Evolutionary conservation across 2,888 invertebrate genomes (phyloP).

Genomic region (Pherbina coryleti): DNA sequence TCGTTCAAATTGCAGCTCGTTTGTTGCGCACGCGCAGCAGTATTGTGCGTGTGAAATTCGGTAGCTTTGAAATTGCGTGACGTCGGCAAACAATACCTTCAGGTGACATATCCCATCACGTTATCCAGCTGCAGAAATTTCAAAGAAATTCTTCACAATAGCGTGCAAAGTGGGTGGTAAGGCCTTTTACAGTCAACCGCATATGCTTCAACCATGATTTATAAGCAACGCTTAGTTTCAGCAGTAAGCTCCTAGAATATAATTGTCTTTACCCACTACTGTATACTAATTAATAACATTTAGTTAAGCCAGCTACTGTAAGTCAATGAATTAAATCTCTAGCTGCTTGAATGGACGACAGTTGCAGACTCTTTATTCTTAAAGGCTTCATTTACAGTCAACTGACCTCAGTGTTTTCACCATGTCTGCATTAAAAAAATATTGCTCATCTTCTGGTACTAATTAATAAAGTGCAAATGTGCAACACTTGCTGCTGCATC

Average conservation of each 20-base stretch:
- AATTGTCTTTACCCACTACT: too few relatives aligned
- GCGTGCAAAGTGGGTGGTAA: conserved; percentile 12
- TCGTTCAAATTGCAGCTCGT: neutral
- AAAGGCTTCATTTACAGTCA: neutral
- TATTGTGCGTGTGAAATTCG: conserved; percentile 26
- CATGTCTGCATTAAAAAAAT: neutral
- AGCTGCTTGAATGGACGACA: neutral
- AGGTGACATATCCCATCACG: conserved; percentile 22
- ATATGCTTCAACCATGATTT: too few relatives aligned
- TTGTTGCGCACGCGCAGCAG: neutral
- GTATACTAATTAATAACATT: too few relatives aligned
- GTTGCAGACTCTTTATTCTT: neutral
- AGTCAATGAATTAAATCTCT: neutral
- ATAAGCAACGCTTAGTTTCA: too few relatives aligned
- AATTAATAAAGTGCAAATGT: conserved; percentile 18
- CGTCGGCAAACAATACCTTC: conserved; percentile 13
- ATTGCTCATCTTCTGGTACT: neutral
- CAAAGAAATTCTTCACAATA: neutral
- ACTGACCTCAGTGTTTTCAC: neutral
- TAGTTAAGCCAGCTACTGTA: neutral
- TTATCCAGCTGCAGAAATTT: neutral
- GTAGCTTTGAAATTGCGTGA: conserved; percentile 31
- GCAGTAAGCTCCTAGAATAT: too few relatives aligned
- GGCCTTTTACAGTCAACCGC: too few relatives aligned
- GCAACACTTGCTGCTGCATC: conserved; percentile 10